These are phyloP conservation scores for Oophaga sylvatica DNA, from an alignment of 2,797 vertebrate species.

Conservation along the genomic window DNA sequence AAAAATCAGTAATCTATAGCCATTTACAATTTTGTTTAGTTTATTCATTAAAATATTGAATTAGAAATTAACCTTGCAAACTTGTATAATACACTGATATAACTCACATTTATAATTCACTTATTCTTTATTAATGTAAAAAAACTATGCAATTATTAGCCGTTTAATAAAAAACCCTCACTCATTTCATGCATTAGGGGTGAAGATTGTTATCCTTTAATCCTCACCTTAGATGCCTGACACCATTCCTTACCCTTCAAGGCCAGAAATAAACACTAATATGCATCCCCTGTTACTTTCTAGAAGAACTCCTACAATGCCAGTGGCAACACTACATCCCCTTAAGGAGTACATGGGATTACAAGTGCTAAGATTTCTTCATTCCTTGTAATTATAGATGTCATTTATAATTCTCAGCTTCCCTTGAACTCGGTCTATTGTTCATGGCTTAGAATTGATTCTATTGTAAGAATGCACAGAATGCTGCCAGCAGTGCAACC, in stretches of 20 bases:
- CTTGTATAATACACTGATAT: background rate
- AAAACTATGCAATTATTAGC: too few relatives aligned
- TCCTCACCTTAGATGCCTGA: background rate
- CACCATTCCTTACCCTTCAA: background rate
- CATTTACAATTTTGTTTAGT: background rate
- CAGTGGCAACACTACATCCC: conserved; percentile 6
- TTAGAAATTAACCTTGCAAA: background rate
- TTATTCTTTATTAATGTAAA: too few relatives aligned
- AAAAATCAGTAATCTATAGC: background rate
- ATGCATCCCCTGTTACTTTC: background rate
- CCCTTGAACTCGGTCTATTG: background rate
- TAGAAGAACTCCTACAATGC: conserved; percentile 9
- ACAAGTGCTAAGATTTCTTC: conserved; percentile 22
- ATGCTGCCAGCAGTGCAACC: conserved; percentile 1
- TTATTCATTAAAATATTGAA: too few relatives aligned
- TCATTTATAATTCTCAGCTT: conserved; percentile 12
- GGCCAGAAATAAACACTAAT: background rate
- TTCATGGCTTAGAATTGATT: conserved; percentile 6
- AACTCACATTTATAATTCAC: too few relatives aligned
- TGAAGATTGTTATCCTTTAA: conserved; percentile 25
- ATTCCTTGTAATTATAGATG: conserved; percentile 30
- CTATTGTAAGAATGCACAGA: background rate
- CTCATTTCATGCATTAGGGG: background rate
- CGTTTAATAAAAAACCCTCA: background rate
- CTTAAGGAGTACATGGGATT: conserved; percentile 20